Conservation (phyloP, 2,888 invertebrate genomes). For the Cryptus viduatorius region DNA sequence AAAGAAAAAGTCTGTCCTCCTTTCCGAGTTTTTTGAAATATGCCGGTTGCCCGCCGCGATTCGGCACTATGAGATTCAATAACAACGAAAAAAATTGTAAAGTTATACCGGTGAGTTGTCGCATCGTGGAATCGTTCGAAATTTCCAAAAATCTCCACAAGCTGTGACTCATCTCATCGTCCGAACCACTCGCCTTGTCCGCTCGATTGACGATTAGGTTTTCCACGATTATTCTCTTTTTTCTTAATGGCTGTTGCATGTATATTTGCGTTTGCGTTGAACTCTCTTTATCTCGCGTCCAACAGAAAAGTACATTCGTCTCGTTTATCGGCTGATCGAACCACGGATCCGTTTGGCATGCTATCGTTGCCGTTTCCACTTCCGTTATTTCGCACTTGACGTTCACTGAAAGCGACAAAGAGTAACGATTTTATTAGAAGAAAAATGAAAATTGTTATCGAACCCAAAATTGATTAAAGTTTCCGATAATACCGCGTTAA, state of each 20-base stretch:
- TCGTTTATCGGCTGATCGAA: not conserved
- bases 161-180: slow-evolving; percentile 4
- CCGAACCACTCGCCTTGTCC: not conserved
- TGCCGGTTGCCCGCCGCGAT: slow-evolving; percentile 42
- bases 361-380: not conserved
- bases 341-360: slow-evolving; percentile 21
- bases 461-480: too few species aligned
- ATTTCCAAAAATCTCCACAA: slow-evolving; percentile 61
- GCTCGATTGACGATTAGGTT: not conserved
- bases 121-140: slow-evolving; percentile 29
- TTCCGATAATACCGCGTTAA: too few species aligned
- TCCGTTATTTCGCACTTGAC: not conserved
- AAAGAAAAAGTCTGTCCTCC: slow-evolving; percentile 60
- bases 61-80: slow-evolving; percentile 55
- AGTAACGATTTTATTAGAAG: not conserved
- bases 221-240: not conserved
- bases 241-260: not conserved
- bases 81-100: slow-evolving; percentile 50
- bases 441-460: not conserved
- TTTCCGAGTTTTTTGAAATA: slow-evolving; percentile 50
- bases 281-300: slow-evolving; percentile 15
- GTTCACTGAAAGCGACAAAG: not conserved
- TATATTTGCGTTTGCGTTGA: slow-evolving; percentile 56
- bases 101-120: slow-evolving; percentile 11
- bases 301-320: slow-evolving; percentile 5